Evolutionary conservation across 2,888 invertebrate species (phyloP).

Genomic region (Rhabditophanes sp.): DNA sequence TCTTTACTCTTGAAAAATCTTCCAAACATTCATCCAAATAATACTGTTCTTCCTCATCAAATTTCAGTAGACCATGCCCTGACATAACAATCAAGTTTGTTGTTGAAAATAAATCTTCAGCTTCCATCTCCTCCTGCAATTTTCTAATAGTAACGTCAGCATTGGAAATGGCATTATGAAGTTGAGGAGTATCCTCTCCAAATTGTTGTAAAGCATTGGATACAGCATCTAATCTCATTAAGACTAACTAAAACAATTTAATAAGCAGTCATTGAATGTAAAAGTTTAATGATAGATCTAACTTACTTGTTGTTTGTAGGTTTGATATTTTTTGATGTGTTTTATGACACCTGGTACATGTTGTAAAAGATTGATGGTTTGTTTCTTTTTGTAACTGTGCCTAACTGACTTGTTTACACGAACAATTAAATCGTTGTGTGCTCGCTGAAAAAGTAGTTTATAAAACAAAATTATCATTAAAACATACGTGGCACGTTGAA

Average conservation of each 20-base stretch:
- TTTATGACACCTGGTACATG: conserved; percentile 32
- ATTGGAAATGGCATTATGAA: conserved; percentile 24
- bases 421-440: conserved; percentile 36
- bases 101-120: conserved; percentile 21
- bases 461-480: not conserved
- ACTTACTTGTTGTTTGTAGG: conserved; percentile 31
- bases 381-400: conserved; percentile 24
- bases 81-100: conserved; percentile 39
- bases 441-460: conserved; percentile 25
- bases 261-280: not conserved
- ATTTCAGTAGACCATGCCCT: conserved; percentile 31
- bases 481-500: conserved; percentile 34
- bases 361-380: conserved; percentile 24
- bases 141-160: conserved; percentile 33
- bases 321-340: conserved; percentile 34
- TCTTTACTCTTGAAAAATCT: conserved; percentile 32
- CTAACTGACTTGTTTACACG: conserved; percentile 29
- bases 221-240: conserved; percentile 29
- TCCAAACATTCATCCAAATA: conserved; percentile 39
- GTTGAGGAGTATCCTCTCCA: conserved; percentile 29
- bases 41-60: conserved; percentile 38
- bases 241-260: conserved; percentile 15
- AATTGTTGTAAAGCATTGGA: conserved; percentile 28
- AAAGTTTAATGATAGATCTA: conserved; percentile 1
- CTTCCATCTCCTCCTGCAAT: conserved; percentile 28